Evolutionary conservation across 2,113 vertebrate genomes (phyloP), one percentile per base, ranked within the genome.

Genomic region (Centropus unirufus): DNA sequence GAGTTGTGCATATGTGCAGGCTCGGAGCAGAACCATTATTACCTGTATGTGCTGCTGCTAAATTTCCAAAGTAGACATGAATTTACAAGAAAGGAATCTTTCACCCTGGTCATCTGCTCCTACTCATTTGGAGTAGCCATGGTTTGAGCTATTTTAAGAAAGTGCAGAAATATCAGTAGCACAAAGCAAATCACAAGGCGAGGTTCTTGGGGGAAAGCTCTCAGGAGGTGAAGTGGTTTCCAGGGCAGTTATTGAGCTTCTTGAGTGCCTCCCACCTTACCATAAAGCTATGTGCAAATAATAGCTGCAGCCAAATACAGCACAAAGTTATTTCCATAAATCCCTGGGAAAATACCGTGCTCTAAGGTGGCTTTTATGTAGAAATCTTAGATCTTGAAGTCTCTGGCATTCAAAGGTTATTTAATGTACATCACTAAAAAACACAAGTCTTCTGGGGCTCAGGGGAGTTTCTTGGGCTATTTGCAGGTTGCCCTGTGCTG

Each of bases 341-440:
- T 80, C 66, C 39, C 75, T 42, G 59, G 44, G 46, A 22, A 69
- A 91, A 82, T 40, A 58, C 16, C 8, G 14, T 58, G 49, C 32
- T 39, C 15, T 62, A n/a, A 74, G 27, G 12, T 58, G 40, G 23
- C 26, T 52, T 32, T 47, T 49, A 24, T 10, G 16, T 49, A 87
- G 75, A 89, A 73, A 77, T 26, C 15, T 54, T 82, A 89, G 69
- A 77, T 26, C 15, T 54, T 82, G 49, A 74, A 81, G 27, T 44
- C 16, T 20, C 46, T 68, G 58, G 67, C 62, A 27, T 12, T 57
- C 69, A 73, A 54, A 61, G 69, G 62, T 59, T 93, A 63, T 93
- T 94, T 94, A 54, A 82, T 40, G 36, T 32, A 47, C 54, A 51
- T 23, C 51, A 10, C 73, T 63, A 91, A 90, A 83, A 85, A 62